A percentile compares a stretch with the other conserved stretches of the same genome.
phyloP scores from a whole-genome alignment of 2,797 vertebrate species.

The Alectoris magna region DNA sequence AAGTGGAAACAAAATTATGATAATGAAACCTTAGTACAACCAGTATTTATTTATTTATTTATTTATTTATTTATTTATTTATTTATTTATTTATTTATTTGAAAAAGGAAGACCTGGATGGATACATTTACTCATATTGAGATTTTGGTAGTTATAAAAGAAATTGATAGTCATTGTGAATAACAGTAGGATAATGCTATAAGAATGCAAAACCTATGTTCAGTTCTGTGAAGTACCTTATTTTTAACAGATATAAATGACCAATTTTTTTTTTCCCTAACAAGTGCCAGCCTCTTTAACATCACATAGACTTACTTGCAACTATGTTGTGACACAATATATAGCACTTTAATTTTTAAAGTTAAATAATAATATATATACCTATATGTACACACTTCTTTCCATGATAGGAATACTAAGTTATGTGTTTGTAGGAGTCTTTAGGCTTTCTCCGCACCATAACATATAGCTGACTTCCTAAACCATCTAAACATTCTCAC shows the following conservation, averaged over 20 bases:
- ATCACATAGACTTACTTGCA: background rate
- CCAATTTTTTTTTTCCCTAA: background rate
- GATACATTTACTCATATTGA: background rate
- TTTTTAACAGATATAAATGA: background rate
- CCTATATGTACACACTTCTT: background rate
- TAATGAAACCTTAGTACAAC: background rate
- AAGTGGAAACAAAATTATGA: background rate
- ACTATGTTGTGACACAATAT: background rate
- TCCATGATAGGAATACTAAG: background rate
- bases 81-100: too few species aligned
- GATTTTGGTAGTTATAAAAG: background rate
- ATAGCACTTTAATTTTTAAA: background rate
- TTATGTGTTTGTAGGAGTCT: background rate
- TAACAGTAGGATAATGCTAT: background rate
- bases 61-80: too few species aligned
- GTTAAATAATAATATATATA: background rate
- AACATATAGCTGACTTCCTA: background rate
- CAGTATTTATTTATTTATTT: background rate
- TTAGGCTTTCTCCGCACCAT: background rate
- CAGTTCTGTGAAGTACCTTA: background rate
- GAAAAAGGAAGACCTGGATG: background rate
- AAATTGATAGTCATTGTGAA: background rate
- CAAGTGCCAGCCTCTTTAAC: background rate
- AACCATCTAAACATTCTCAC: background rate
- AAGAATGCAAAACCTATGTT: background rate